Evolutionary conservation across 1,140 invertebrate species (phyloP), one percentile per base, ranked within the genome.

Genomic region (Augochlora pura): DNA sequence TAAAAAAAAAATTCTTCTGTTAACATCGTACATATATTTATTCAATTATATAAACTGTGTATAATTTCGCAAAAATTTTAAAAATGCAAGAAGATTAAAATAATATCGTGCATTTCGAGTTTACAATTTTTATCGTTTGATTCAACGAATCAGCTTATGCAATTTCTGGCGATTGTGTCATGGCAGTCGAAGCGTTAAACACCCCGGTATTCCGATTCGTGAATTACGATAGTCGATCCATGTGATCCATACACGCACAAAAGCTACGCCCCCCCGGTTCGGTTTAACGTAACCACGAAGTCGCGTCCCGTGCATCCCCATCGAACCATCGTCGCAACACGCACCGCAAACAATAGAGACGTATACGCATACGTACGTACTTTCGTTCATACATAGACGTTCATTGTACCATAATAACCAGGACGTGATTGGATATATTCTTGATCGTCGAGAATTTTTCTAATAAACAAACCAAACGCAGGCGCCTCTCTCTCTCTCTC

Each of bases 361-460:
- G 27, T 71, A 81, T 60, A 32, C 32, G 32, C 32, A 54, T 65
- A 86, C 60, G 70, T 38, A 49, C 42, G 23, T 78, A 72, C 54
- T 39, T 46, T 84, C 76, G 67, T 65, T 62, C 21, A 77, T 70
- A 74, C 21, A 77, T 70, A 74, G 59, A 69, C 70, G 62, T 54
- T 69, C 46, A 75, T 69, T 71, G 63, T 67, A 67, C 27, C 38
- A 27, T 72, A 62, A 73, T 74, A 68, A 25, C 59, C 42, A n/a
- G 57, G 21, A 59, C 38, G 77, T 64, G 72, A 72, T 69, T 69
- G 62, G 46, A 63, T 82, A 84, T 86, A 86, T 83, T 85, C 85
- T 86, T 85, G 77, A 83, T 85, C 54, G 27, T 76, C 63, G 68
- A 83, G 52, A 71, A 18, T 74, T 85, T 85, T 86, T 78, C n/a